Evolutionary conservation across 2,888 invertebrate species (phyloP).

Genomic region (Drosophila neonasuta): DNA sequence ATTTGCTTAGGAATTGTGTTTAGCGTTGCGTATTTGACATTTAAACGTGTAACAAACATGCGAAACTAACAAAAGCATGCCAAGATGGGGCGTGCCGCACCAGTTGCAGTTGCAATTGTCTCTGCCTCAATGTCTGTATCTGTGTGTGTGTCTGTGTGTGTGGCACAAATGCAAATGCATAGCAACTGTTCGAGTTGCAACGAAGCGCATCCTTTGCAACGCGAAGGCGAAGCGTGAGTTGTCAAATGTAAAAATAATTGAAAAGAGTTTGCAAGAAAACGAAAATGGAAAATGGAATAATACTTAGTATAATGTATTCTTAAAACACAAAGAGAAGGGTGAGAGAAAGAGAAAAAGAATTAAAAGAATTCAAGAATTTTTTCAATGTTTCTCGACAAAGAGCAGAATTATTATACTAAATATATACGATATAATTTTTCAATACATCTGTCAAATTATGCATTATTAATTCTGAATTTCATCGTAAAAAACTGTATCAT

Average conservation of each 20-base stretch:
- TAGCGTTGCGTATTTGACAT: slow-evolving; percentile 74
- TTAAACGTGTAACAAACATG: slow-evolving; percentile 74
- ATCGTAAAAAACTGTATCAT: too few species aligned
- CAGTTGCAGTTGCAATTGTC: slow-evolving; percentile 5
- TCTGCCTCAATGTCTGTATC: slow-evolving; percentile 1
- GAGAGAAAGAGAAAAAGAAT: not conserved
- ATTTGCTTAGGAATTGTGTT: slow-evolving; percentile 77
- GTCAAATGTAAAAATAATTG: slow-evolving; percentile 38
- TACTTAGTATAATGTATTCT: not conserved
- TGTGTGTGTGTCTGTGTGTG: slow-evolving; percentile 19
- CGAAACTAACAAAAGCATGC: slow-evolving; percentile 34
- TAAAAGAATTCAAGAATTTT: not conserved
- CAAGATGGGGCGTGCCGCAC: slow-evolving; percentile 8
- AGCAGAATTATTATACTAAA: too few species aligned
- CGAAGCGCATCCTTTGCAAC: slow-evolving; percentile 40
- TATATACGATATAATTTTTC: too few species aligned
- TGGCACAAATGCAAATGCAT: slow-evolving; percentile 63
- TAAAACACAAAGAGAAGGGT: not conserved
- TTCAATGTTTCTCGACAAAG: too few species aligned
- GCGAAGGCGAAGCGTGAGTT: slow-evolving; percentile 33
- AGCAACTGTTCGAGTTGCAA: slow-evolving; percentile 61
- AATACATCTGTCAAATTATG: too few species aligned
- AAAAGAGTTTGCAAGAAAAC: not conserved
- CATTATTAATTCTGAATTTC: too few species aligned
- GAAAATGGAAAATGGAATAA: not conserved